Percentiles rank a stretch among this genome's conserved stretches.
Conservation (phyloP, 2,797 vertebrate genomes). For the Schizopygopsis malacanthus region DNA sequence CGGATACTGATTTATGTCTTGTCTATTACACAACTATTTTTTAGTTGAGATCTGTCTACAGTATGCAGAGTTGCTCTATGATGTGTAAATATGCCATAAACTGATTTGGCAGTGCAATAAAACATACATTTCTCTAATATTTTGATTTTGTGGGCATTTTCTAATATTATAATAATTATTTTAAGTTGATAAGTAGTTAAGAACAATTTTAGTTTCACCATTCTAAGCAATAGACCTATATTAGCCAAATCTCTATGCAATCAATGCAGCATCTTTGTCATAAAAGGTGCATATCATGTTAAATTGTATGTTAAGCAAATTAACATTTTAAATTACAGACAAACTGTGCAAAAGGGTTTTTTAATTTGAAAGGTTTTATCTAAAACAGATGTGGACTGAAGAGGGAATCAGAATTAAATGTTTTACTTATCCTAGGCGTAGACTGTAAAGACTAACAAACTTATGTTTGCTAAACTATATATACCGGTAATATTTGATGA, state of each 20-base stretch:
- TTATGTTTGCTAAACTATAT: not conserved
- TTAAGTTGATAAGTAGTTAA: not conserved
- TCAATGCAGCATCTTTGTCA: not conserved
- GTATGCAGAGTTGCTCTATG: not conserved
- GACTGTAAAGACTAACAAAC: not conserved
- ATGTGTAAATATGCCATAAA: not conserved
- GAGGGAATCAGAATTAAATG: not conserved
- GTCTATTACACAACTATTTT: not conserved
- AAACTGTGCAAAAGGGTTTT: not conserved
- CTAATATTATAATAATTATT: not conserved
- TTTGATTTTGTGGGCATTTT: not conserved
- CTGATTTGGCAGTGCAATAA: conserved; percentile 14
- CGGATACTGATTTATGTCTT: not conserved
- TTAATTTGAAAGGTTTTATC: not conserved
- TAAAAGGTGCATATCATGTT: not conserved
- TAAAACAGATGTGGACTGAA: not conserved
- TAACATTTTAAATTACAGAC: not conserved
- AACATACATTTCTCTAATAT: not conserved
- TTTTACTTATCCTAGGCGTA: not conserved
- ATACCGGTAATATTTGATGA: not conserved
- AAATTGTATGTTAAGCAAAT: not conserved
- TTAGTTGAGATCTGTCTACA: not conserved
- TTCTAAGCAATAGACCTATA: not conserved
- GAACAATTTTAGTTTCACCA: not conserved
- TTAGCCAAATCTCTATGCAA: not conserved